A percentile compares a stretch with the other conserved stretches of the same genome.
Conservation (phyloP, 2,113 vertebrate genomes). For the Anas platyrhynchos region DNA sequence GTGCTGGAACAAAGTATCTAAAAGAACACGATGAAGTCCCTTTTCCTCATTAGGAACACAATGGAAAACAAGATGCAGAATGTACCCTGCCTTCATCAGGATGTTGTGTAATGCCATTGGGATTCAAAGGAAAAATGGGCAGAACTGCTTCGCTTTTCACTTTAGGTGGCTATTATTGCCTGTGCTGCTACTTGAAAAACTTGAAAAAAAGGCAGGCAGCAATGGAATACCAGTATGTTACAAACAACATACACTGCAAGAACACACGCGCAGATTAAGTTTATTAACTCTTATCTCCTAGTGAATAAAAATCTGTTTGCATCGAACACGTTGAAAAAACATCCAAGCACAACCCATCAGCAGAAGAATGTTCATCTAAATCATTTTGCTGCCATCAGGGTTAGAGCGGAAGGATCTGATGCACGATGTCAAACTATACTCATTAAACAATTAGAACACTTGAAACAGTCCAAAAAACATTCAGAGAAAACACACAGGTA, state of each 20-base stretch:
- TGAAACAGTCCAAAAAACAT: background rate
- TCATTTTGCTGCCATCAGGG: background rate
- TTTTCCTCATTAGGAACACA: background rate
- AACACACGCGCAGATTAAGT: background rate
- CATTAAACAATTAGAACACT: background rate
- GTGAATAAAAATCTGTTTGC: background rate
- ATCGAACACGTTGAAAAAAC: background rate
- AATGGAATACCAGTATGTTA: background rate
- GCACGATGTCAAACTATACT: background rate
- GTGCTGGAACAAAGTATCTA: background rate
- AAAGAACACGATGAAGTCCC: background rate
- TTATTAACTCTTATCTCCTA: background rate
- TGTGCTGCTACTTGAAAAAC: background rate
- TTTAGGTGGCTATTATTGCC: background rate
- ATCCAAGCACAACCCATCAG: background rate
- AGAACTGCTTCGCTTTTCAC: background rate
- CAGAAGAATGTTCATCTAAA: background rate
- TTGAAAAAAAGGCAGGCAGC: background rate
- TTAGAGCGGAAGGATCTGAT: background rate
- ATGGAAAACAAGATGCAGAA: background rate
- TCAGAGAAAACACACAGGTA: background rate
- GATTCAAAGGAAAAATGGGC: background rate
- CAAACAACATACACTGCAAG: background rate
- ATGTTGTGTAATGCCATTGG: background rate
- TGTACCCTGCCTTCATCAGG: background rate